Evolutionary conservation across 2,113 vertebrate species (phyloP).

Genomic region (Tupaia chinensis): DNA sequence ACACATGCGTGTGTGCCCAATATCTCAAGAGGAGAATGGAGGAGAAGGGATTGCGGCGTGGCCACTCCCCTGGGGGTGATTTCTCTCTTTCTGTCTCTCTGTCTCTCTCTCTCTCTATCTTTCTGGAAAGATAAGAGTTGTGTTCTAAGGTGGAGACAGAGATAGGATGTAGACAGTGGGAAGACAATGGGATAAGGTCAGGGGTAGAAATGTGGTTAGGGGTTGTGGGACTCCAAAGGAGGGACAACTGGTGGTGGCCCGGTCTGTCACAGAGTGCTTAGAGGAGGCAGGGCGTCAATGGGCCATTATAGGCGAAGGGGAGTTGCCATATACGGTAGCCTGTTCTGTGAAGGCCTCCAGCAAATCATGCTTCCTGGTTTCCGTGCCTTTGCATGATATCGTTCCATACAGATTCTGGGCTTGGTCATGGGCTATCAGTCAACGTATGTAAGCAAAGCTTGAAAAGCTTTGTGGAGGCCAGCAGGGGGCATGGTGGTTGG

Average conservation of each 20-base stretch:
- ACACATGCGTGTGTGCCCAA: too few species aligned
- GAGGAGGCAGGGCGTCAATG: neutral
- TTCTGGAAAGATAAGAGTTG: too few species aligned
- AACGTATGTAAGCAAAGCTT: neutral
- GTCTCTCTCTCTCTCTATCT: too few species aligned
- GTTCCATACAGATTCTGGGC: neutral
- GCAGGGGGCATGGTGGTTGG: too few species aligned
- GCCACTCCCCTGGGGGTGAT: too few species aligned
- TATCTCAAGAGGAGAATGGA: too few species aligned
- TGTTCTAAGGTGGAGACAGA: neutral
- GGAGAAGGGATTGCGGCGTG: too few species aligned
- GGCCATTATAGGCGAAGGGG: neutral
- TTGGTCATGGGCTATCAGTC: neutral
- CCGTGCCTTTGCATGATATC: neutral
- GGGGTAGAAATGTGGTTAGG: neutral
- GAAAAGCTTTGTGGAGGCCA: neutral
- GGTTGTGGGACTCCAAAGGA: neutral
- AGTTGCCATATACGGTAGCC: neutral
- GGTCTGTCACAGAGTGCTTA: neutral
- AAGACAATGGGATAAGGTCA: neutral
- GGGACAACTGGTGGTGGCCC: neutral
- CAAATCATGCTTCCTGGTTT: neutral
- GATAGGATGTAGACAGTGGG: neutral
- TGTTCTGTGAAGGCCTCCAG: neutral
- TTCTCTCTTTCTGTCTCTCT: too few species aligned